phyloP scores from a whole-genome alignment of 2,113 vertebrate genomes.

The Tragelaphus scriptus region DNA sequence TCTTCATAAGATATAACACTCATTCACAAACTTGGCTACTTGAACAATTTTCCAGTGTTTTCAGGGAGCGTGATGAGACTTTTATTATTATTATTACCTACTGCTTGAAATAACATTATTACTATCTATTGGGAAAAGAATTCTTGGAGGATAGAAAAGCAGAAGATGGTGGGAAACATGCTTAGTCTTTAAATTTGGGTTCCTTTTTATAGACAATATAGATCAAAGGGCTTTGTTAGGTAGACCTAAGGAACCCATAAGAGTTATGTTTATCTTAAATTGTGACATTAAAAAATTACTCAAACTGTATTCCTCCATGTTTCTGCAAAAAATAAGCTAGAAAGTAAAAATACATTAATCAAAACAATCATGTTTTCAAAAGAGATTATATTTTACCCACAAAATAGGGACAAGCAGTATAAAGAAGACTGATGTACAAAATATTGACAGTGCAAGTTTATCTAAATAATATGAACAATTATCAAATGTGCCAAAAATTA shows the following conservation, averaged over 20 bases:
- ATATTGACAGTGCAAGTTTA: background rate
- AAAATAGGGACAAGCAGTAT: background rate
- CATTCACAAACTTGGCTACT: background rate
- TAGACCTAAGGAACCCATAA: background rate
- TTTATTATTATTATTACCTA: background rate
- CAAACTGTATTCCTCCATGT: background rate
- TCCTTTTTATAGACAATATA: background rate
- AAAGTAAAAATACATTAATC: background rate
- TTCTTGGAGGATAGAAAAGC: background rate
- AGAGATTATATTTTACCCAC: background rate
- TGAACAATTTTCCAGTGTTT: background rate
- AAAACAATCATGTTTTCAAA: slow-evolving; percentile 21
- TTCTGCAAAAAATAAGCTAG: background rate
- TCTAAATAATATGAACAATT: background rate
- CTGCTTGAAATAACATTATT: background rate
- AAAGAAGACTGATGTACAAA: background rate
- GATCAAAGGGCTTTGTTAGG: background rate
- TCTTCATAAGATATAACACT: background rate
- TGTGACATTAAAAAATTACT: background rate
- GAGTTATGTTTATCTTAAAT: background rate
- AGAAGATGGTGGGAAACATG: background rate
- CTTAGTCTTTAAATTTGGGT: background rate
- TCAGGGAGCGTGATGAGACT: background rate
- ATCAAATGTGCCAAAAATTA: background rate
- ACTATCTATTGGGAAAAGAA: background rate